Percentiles rank a stretch among this genome's conserved stretches.
phyloP scores from a whole-genome alignment of 2,888 invertebrate species.

The Oxycera nigricornis region DNA sequence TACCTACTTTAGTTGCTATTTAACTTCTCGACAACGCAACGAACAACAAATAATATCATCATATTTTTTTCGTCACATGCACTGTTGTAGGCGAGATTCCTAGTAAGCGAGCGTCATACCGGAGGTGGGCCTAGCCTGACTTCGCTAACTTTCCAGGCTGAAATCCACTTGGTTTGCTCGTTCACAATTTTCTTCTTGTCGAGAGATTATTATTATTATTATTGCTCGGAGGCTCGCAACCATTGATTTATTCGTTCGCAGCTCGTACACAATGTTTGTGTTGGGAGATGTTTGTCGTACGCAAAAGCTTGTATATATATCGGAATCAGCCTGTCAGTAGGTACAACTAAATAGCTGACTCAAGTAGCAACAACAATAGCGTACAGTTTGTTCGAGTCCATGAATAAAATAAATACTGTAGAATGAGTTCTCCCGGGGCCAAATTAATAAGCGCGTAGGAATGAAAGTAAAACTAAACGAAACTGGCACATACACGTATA shows the following conservation, averaged over 20 bases:
- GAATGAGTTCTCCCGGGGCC: neutral
- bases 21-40: slow-evolving; percentile 13
- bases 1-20: slow-evolving; percentile 8
- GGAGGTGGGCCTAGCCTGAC: neutral
- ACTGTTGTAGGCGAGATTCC: slow-evolving; percentile 23
- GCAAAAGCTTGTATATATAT: neutral
- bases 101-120: slow-evolving; percentile 4
- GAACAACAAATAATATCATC: slow-evolving; percentile 14
- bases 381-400: neutral
- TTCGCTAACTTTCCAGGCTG: neutral
- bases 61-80: slow-evolving; percentile 15
- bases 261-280: neutral
- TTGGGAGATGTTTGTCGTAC: neutral
- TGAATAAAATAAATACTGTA: neutral
- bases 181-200: slow-evolving; percentile 5
- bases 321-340: neutral
- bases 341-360: neutral
- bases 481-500: neutral
- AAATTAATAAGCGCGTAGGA: slow-evolving; percentile 21
- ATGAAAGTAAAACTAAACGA: slow-evolving; percentile 25
- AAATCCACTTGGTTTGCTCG: neutral
- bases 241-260: neutral
- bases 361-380: neutral
- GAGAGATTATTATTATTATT: neutral
- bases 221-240: neutral